phyloP scores from a whole-genome alignment of 2,888 invertebrate species.

The Macaria liturata region DNA sequence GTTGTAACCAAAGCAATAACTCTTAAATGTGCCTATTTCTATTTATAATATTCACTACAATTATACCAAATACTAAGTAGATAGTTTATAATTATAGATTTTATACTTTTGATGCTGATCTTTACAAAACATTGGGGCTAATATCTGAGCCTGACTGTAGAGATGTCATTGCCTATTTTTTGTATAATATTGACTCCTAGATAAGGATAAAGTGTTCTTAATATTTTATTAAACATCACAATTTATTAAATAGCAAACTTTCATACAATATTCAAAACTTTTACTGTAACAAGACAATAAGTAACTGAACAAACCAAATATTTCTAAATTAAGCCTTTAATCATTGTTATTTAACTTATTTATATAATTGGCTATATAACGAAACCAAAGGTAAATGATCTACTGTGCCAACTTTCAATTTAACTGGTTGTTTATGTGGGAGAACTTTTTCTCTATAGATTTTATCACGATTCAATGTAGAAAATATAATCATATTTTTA shows the following conservation, averaged over 20 bases:
- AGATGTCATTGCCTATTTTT: slow-evolving; percentile 32
- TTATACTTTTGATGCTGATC: slow-evolving; percentile 7
- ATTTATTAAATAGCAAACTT: slow-evolving; percentile 14
- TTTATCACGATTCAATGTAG: slow-evolving; percentile 59
- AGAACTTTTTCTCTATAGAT: slow-evolving; percentile 59
- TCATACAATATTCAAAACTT: slow-evolving; percentile 2
- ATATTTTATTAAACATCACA: slow-evolving; percentile 17
- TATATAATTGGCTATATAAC: slow-evolving; percentile 59
- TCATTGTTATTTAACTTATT: too few relatives aligned
- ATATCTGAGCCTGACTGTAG: slow-evolving; percentile 2
- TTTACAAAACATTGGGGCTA: slow-evolving; percentile 2
- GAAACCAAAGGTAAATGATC: slow-evolving; percentile 69
- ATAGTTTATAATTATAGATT: slow-evolving; percentile 36
- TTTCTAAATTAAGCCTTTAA: too few relatives aligned
- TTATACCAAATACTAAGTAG: slow-evolving; percentile 71
- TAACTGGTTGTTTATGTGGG: slow-evolving; percentile 65
- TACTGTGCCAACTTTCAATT: slow-evolving; percentile 72
- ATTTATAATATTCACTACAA: slow-evolving; percentile 55
- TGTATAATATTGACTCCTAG: background rate
- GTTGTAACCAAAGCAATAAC: slow-evolving; percentile 82
- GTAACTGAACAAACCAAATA: too few relatives aligned
- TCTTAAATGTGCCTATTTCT: slow-evolving; percentile 73
- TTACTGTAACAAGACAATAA: too few relatives aligned
- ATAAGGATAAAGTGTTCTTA: slow-evolving; percentile 17
- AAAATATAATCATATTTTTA: slow-evolving; percentile 69